Conservation (phyloP, 2,888 invertebrate species). For the Ophraella communa region DNA sequence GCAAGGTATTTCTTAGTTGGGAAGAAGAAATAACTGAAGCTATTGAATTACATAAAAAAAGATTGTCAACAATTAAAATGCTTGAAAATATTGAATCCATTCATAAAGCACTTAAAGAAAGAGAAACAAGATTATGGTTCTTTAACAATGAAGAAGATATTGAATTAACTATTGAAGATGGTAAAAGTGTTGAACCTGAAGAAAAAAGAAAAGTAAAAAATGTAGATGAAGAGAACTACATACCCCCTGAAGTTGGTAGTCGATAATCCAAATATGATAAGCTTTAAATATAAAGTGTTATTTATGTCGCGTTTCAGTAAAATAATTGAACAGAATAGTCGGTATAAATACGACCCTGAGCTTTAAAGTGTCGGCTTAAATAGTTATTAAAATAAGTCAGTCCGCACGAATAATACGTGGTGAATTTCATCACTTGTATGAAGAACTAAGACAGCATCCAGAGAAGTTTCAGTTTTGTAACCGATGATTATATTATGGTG, state of each 20-base stretch:
- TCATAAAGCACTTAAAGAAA: slow-evolving; percentile 65
- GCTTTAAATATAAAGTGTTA: too few species aligned
- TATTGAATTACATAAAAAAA: slow-evolving; percentile 66
- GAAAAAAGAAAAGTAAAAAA: slow-evolving; percentile 56
- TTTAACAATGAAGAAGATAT: slow-evolving; percentile 82
- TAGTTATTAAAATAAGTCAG: too few species aligned
- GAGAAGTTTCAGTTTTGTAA: too few species aligned
- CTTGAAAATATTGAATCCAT: slow-evolving; percentile 66
- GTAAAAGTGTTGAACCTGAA: slow-evolving; percentile 52
- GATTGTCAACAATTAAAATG: slow-evolving; percentile 61
- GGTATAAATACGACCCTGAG: too few species aligned
- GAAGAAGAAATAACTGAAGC: slow-evolving; percentile 64
- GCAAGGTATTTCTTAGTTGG: slow-evolving; percentile 68
- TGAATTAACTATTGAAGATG: slow-evolving; percentile 73
- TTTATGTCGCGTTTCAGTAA: too few species aligned
- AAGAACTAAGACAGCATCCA: too few species aligned
- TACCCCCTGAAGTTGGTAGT: slow-evolving; percentile 71
- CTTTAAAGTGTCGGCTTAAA: too few species aligned
- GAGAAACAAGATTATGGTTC: slow-evolving; percentile 76
- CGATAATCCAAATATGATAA: too few species aligned
- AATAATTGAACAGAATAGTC: too few species aligned
- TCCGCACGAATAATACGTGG: too few species aligned
- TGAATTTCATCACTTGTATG: too few species aligned
- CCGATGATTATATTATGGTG: too few species aligned
- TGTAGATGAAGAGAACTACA: slow-evolving; percentile 67